phyloP scores from a whole-genome alignment of 2,797 vertebrate species.

The Parauchenoglanis punctatus region DNA sequence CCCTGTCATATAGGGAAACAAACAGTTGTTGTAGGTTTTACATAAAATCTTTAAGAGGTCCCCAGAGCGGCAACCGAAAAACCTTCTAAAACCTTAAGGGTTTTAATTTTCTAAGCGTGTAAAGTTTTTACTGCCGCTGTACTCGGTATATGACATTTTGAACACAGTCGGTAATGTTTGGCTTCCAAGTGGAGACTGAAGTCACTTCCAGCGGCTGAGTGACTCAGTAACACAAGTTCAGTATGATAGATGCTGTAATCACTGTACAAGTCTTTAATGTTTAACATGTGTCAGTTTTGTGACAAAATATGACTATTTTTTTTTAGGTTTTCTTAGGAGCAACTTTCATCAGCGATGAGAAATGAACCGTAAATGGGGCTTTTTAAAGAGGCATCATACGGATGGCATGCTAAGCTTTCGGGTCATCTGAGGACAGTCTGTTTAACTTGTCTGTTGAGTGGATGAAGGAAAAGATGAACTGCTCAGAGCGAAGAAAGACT shows the following conservation, averaged over 20 bases:
- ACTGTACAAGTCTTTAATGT: background rate
- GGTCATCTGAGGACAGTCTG: background rate
- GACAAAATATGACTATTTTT: background rate
- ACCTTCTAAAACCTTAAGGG: background rate
- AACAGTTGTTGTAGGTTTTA: background rate
- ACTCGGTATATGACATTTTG: background rate
- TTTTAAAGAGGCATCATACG: background rate
- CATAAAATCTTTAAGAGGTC: background rate
- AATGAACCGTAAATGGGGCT: background rate
- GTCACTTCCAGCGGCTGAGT: background rate
- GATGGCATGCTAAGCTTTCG: background rate
- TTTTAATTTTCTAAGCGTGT: background rate
- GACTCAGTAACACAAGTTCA: background rate
- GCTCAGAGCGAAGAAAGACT: constrained; percentile 26
- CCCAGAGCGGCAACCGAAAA: background rate
- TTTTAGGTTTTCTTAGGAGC: background rate
- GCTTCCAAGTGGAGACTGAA: background rate
- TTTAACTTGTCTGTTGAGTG: constrained; percentile 6
- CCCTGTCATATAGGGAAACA: background rate
- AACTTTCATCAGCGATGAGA: background rate
- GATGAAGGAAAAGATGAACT: constrained; percentile 16
- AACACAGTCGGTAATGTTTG: background rate
- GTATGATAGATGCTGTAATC: background rate
- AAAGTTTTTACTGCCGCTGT: background rate
- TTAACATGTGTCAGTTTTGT: constrained; percentile 10